phyloP scores from a whole-genome alignment of 2,797 vertebrate species.

The Nannoperca obscura region DNA sequence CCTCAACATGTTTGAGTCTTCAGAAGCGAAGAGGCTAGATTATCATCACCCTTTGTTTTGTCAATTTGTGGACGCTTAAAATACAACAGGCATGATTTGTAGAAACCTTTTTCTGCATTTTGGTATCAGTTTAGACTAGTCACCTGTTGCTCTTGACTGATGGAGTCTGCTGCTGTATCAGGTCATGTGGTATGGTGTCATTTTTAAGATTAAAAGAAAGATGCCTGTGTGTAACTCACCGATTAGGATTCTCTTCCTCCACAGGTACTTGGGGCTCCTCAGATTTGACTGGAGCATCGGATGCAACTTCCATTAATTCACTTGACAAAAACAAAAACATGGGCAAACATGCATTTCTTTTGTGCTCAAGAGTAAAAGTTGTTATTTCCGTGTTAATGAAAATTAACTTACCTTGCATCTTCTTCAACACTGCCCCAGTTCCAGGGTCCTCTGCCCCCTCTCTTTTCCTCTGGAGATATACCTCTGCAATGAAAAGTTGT shows the following conservation, averaged over 20 bases:
- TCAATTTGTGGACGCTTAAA: background rate
- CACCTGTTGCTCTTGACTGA: background rate
- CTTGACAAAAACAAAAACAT: conserved; percentile 70
- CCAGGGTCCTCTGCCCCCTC: conserved; percentile 83
- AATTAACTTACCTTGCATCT: conserved; percentile 76
- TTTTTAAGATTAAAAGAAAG: background rate
- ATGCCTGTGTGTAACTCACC: conserved; percentile 77
- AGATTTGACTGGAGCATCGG: conserved; percentile 68
- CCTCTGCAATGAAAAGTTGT: conserved; percentile 75
- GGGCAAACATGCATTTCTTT: background rate
- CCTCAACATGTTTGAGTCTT: background rate
- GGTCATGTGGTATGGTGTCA: background rate
- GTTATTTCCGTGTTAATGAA: background rate
- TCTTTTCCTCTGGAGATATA: conserved; percentile 86
- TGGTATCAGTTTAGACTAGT: background rate
- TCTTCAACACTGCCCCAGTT: conserved; percentile 87
- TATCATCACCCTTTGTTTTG: no score
- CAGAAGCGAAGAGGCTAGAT: background rate
- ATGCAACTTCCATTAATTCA: conserved; percentile 77
- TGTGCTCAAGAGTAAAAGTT: background rate
- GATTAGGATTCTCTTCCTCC: conserved; percentile 80
- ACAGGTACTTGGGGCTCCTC: conserved; percentile 77
- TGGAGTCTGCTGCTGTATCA: background rate
- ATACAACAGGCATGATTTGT: background rate
- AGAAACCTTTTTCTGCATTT: background rate